A percentile compares a stretch with the other conserved stretches of the same genome.
Evolutionary conservation across 2,888 invertebrate species (phyloP).

Genomic region (Drosophila percnosoma): DNA sequence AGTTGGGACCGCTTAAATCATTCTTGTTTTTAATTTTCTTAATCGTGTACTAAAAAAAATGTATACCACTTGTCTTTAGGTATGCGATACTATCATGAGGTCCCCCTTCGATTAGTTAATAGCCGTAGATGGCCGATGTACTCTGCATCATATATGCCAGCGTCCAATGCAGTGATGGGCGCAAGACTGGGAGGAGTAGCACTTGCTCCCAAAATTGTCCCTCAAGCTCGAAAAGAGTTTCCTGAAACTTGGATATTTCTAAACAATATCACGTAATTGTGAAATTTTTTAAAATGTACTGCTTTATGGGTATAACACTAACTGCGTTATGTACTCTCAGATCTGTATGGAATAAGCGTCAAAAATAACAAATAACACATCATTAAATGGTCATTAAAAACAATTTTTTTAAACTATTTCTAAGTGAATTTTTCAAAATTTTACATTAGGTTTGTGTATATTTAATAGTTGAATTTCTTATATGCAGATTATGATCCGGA

Average conservation of each 20-base stretch:
- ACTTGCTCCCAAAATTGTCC: not conserved
- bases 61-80: slow-evolving; percentile 12
- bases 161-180: accelerated
- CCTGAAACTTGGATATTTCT: slow-evolving; percentile 26
- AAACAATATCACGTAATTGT: slow-evolving; percentile 1
- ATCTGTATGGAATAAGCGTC: slow-evolving; percentile 19
- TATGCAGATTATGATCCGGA: slow-evolving; percentile 5
- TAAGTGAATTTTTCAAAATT: not conserved
- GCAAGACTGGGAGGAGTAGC: not conserved
- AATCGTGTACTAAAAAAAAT: slow-evolving; percentile 17
- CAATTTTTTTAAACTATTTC: not conserved
- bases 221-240: slow-evolving; percentile 17
- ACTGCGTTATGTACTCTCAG: slow-evolving; percentile 14
- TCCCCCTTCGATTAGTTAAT: not conserved
- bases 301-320: slow-evolving; percentile 12
- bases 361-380: slow-evolving; percentile 18
- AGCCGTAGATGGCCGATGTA: no score
- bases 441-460: not conserved
- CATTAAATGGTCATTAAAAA: not conserved
- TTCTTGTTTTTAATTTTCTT: not conserved
- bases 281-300: not conserved
- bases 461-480: slow-evolving; percentile 3
- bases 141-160: accelerated
- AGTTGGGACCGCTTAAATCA: not conserved
- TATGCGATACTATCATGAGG: not conserved